Base-by-base conservation (phyloP, 2,888 invertebrate genomes). In the Sipha maydis region DNA sequence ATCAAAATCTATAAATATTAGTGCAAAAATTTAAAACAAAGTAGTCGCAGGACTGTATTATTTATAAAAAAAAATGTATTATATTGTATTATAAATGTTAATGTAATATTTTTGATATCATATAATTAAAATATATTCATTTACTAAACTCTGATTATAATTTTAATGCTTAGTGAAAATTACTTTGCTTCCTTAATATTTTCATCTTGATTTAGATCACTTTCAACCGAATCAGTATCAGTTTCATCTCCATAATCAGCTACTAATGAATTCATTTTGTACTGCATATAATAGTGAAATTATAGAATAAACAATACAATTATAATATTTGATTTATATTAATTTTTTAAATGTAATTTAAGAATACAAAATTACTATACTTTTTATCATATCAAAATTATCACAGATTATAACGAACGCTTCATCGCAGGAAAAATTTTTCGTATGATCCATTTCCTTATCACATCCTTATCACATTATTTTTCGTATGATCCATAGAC, bases 191-290 rank as follows among this genome's bases (percentile, higher is more conserved):
- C 91, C 91, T 90, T 69, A 69, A 28, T 34, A 54, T n/a, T 92
- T 91, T 25, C 77, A 28, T 67, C 69, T 54, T 73, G 73, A 73
- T 86, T 31, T 31, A 41, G 17, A 88, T 82, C 38, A 61, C 73
- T 89, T 56, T 78, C 69, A 31, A 89, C 91, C 90, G 80, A 90
- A 90, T 91, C 91, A 90, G 92, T 92, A 91, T 93, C 93, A 91
- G 92, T 91, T 92, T 92, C 90, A 90, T 91, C 83, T 83, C 94
- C 95, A 91, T 95, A 95, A 92, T 95, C 95, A 71, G 94, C 93
- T 90, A 95, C 93, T 90, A 95, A 92, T 91, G 95, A 95, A 92
- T 94, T 94, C 94, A 94, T 90, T 25, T 1, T 31, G 9, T 14
- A 76, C 17, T 76, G 21, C 28, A 21, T 25, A 56, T 1, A 61